Base-by-base conservation (phyloP, 2,888 invertebrate genomes). In the Meteorus colon region DNA sequence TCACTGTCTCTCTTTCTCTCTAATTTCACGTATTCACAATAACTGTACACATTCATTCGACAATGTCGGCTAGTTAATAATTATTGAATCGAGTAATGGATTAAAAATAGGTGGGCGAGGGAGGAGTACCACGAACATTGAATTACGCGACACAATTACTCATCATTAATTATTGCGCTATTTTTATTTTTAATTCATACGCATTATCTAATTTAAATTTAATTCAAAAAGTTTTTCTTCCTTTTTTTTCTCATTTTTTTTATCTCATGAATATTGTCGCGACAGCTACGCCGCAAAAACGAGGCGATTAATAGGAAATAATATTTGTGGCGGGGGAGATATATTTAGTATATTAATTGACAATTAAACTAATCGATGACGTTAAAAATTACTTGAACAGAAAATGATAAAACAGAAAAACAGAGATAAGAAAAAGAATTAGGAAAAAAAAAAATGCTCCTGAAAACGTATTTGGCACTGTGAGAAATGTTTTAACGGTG, bases 381-480 rank as follows among this genome's bases (percentile, higher is more conserved):
- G 34, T 41, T 45, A 45, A 4, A 19, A 63, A 63, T 60, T 63
- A 75, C 27, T 29, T 12, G 37, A 67, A 73, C 73, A 34, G 63
- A 71, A 24, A 75, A 68, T 51, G 16, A 67, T 19, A 31, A 37
- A 70, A 74, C 70, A 65, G 24, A 65, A 62, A 31, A 27, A 65
- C 72, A 72, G 71, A 10, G 8, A 19, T n/a, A 19, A 48, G n/a
- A 55, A 19, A 55, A n/a, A 16, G 34, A 34, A 48, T 16, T n/a
- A n/a, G n/a, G 3, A 14, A 48, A 41, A 48, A n/a, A 8, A 45
- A 8, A 45, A 76, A 73, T 74, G 79, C 45, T 29, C 63, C 24
- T 71, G 51, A 63, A 79, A 78, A 80, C 78, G 78, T 84, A 83
- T 89, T 89, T 89, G 89, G 89, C 89, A 89, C 89, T 88, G 84